Evolutionary conservation across 2,888 invertebrate species (phyloP), one percentile per base, ranked within the genome.

Genomic region (Apamea monoglypha): DNA sequence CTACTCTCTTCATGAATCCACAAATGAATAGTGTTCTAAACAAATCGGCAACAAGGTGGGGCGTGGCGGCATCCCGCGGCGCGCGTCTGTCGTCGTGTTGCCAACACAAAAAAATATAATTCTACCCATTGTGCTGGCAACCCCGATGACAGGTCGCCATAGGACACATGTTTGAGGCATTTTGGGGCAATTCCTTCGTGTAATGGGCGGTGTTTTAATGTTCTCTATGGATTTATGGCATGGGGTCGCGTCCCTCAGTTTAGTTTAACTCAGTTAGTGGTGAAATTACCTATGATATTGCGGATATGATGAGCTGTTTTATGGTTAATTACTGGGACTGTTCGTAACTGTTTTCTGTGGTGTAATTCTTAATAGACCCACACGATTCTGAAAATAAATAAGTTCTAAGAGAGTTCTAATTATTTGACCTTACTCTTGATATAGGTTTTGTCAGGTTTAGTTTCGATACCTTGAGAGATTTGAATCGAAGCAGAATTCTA

Each of bases 121-220:
- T 90, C 85, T 79, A 90, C 91, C 95, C 88, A 95, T 96, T 96
- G 96, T 96, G 88, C 90, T 95, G 92, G 95, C 95, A 95, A 92
- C 96, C 96, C 96, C 93, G 96, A 96, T 96, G 96, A 96, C 96
- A 96, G 96, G 95, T 96, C 96, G 94, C 96, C 89, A 94, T 95
- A 94, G 94, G 96, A 96, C 96, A 96, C 96, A 96, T 96, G 96
- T 96, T 96, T 94, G 93, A 95, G 94, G 95, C 96, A 96, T 96
- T 96, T 96, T 95, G 91, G 96, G 95, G 95, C 96, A 95, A 96
- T 96, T 96, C 94, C 96, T 95, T 92, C 92, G 92, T 91, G 91
- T 96, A 96, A 96, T 96, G 94, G 95, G 94, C 92, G 94, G 94
- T 95, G 94, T 96, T 96, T 95, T 96, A 96, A 96, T 96, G 96